Evolutionary conservation across 2,113 vertebrate species (phyloP), one percentile per base, ranked within the genome.

Genomic region (Chloebia gouldiae): DNA sequence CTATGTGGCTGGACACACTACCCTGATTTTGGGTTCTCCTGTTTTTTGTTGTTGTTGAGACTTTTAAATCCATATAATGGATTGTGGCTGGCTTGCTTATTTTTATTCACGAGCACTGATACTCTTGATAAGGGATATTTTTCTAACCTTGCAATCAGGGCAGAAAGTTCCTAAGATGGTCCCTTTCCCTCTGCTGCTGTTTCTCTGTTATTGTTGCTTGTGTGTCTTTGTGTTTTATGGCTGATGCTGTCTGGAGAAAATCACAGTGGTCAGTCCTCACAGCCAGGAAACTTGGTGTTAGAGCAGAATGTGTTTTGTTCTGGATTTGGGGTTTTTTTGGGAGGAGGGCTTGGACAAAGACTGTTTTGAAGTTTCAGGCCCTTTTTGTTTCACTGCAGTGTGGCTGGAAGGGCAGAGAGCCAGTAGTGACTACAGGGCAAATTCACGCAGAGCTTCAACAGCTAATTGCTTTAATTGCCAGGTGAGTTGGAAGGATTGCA

Each of bases 71-170:
- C 18, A 21, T 72, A 18, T 15, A 9, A 25, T 39, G 39, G 9
- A 60, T 79, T 93, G 68, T 90, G 76, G 30, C 57, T 92, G 80
- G 87, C 66, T 79, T 72, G 8, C 45, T 94, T 92, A 65, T 95
- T 91, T 96, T 56, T 78, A 5, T 76, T 85, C 3, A 15, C 20
- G 0, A 19, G 13, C 23, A 22, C 9, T 50, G 21, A 82, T 66
- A 9, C 59, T 81, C n/a, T 93, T 83, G 31, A 57, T 86, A 77
- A 86, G 33, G 57, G 39, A 9, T 61, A 20, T 59, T 61, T n/a
- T 59, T 71, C 47, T 75, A 21, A 56, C 44, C 27, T 89, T 64
- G n/a, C 10, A 23, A 0, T 18, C 5, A 47, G 51, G 21, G 15
- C 11, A 73, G 40, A 68, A 69, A 30, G 51, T 72, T 87, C 77